phyloP scores from a whole-genome alignment of 2,797 vertebrate genomes.

The Sebastolobus alascanus region DNA sequence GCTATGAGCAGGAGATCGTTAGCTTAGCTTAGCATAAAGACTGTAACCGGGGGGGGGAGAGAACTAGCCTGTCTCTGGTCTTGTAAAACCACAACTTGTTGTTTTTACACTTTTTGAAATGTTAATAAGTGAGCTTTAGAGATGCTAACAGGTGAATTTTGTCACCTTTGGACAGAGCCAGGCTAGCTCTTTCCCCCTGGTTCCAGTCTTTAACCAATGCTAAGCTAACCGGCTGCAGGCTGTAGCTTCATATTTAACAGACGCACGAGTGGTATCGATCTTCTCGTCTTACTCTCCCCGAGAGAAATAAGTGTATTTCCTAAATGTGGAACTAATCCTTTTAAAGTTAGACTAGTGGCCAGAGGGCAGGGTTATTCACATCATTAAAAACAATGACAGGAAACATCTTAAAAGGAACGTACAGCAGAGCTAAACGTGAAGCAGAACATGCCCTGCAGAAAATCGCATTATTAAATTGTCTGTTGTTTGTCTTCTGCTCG shows the following conservation, averaged over 20 bases:
- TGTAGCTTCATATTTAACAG: not conserved
- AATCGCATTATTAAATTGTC: constrained; percentile 30
- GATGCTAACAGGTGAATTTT: not conserved
- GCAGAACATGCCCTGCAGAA: constrained; percentile 16
- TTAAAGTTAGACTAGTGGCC: constrained; percentile 15
- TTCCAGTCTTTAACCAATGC: not conserved
- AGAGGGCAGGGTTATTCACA: not conserved
- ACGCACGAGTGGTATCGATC: not conserved
- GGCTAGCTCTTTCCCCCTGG: not conserved
- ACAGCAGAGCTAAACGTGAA: not conserved
- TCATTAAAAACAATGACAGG: not conserved
- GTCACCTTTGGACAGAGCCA: not conserved
- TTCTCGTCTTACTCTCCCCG: not conserved
- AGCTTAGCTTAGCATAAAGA: not conserved
- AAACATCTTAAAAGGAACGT: not conserved
- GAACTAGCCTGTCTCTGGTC: not conserved
- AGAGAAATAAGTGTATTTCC: constrained; percentile 12
- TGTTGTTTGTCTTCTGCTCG: constrained; percentile 42
- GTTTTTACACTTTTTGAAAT: not conserved
- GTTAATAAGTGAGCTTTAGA: not conserved
- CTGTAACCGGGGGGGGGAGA: not conserved
- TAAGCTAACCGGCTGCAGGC: not conserved
- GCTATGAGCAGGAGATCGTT: not conserved
- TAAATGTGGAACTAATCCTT: not conserved
- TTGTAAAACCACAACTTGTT: not conserved